Evolutionary conservation across 2,888 invertebrate genomes (phyloP).

Genomic region (Andrena bicolor): DNA sequence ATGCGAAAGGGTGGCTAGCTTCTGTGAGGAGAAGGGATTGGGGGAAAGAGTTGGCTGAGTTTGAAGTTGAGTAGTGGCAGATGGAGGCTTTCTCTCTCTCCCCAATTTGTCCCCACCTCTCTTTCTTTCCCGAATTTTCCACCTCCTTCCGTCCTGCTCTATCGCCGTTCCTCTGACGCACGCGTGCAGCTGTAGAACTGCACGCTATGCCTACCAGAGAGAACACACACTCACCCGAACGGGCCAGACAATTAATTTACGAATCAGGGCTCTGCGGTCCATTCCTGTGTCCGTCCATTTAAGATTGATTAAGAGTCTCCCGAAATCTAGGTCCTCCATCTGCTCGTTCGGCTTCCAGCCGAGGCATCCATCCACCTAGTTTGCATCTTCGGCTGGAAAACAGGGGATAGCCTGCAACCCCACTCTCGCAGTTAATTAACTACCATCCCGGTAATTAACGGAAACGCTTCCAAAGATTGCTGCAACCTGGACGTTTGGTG

Average conservation of each 20-base stretch:
- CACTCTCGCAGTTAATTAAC: constrained; percentile 36
- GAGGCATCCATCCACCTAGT: constrained; percentile 38
- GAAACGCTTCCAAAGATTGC: constrained; percentile 32
- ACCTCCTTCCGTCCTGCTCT: neutral
- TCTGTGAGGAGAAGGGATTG: constrained; percentile 49
- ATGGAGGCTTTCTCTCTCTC: constrained; percentile 44
- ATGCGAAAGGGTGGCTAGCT: constrained; percentile 54
- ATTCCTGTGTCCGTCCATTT: constrained; percentile 67
- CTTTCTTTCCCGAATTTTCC: neutral
- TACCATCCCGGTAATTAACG: constrained; percentile 38
- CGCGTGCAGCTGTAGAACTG: neutral
- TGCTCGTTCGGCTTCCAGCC: constrained; percentile 27
- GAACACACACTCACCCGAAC: constrained; percentile 27
- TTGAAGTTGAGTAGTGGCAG: constrained; percentile 72
- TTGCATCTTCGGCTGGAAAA: constrained; percentile 34
- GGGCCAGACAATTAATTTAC: constrained; percentile 77
- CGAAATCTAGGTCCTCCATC: constrained; percentile 51
- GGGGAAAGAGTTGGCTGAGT: constrained; percentile 62
- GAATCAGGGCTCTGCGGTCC: constrained; percentile 62
- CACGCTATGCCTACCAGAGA: constrained; percentile 10
- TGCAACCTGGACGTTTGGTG: constrained; percentile 13
- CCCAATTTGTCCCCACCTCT: too few species aligned
- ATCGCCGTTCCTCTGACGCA: too few species aligned
- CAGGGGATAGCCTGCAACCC: neutral
- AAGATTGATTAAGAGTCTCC: constrained; percentile 75